Base-by-base conservation (phyloP, 2,888 invertebrate genomes). In the Spialia ferax region DNA sequence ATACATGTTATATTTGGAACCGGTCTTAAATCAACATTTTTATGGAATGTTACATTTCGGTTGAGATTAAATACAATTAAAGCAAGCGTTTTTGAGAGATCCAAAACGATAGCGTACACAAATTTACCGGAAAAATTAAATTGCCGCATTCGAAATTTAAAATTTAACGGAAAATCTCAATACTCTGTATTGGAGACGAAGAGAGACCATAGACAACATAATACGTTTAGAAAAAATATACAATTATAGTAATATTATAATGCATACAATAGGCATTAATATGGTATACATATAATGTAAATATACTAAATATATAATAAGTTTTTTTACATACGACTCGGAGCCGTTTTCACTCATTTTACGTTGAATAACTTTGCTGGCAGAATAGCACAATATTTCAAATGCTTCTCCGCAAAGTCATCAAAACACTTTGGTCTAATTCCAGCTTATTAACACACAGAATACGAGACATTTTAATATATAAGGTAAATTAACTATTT, bases 371-470 rank as follows among this genome's bases (percentile, higher is more conserved):
- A 88, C 91, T 91, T 90, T 87, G 90, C 91, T 80, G 78, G 78
- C 80, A 74, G 78, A 87, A 87, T 89, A 20, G 78, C 88, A 91
- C 88, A 90, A 69, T 60, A 52, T 59, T 42, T 54, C 35, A 42
- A 66, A 42, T 73, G 75, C 70, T 74, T 72, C 75, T 77, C 74
- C 81, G 90, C 91, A 92, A 91, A 93, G 91, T 83, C 83, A 88
- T 91, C 91, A 86, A 86, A 90, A 91, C 89, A 93, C 95, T 95
- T 95, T 95, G 95, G 95, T 95, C 94, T 94, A 94, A 94, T 94
- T 95, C 95, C 95, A 95, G 95, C 95, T 95, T 94, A 79, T 77
- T 77, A 81, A 85, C 84, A 88, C 85, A 85, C 82, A 84, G 80
- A 82, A 80, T 79, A 80, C 77, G 79, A 79, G 76, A 78, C 75